These are phyloP conservation scores for Thalassaphorura encarpata DNA, from an alignment of 1,140 invertebrate genomes.

Conservation along the genomic window DNA sequence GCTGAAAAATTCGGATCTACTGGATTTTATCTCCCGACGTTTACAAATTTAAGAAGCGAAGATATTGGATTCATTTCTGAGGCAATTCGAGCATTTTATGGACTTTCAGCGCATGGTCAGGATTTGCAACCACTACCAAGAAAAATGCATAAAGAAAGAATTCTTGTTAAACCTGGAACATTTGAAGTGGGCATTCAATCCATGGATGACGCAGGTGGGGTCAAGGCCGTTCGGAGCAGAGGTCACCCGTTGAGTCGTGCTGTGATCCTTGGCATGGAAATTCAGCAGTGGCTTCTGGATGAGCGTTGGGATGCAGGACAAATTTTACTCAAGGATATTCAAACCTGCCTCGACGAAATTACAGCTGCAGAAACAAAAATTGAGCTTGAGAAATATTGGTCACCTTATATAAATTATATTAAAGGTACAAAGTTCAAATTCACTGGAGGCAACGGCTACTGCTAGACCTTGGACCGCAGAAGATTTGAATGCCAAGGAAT, in stretches of 20 bases:
- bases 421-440: neutral
- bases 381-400: conserved; percentile 7
- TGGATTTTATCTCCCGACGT: conserved; percentile 22
- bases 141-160: neutral
- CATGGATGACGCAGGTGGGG: neutral
- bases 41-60: conserved; percentile 4
- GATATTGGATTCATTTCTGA: conserved; percentile 8
- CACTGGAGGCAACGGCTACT: neutral
- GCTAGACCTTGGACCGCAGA: conserved; percentile 6
- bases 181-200: conserved; percentile 3
- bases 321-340: neutral
- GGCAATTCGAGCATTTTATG: neutral
- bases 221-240: neutral
- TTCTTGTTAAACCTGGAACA: neutral
- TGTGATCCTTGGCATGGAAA: conserved; percentile 4
- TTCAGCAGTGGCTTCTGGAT: conserved; percentile 1
- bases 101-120: neutral
- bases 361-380: neutral
- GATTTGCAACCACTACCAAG: neutral
- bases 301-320: conserved; percentile 8
- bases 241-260: conserved; percentile 7
- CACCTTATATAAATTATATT: conserved; percentile 13
- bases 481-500: neutral
- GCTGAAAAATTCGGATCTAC: conserved; percentile 13
- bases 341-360: neutral